A percentile compares a stretch with the other conserved stretches of the same genome.
These are phyloP conservation scores for Psittacara wagleri DNA, from an alignment of 2,113 vertebrate genomes.

Conservation along the genomic window DNA sequence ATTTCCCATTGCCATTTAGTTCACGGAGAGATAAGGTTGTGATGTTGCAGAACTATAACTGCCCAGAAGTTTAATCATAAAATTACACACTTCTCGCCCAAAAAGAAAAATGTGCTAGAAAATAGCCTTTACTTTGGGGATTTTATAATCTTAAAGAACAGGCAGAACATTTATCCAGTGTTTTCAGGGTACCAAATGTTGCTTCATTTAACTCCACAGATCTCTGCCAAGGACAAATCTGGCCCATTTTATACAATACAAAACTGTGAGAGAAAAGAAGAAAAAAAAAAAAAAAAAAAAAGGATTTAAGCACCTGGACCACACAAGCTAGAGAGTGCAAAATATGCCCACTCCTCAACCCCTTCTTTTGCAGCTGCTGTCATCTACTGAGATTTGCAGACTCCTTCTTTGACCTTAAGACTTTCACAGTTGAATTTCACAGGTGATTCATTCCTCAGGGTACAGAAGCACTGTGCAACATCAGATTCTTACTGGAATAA, in stretches of 20 bases:
- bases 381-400: neutral
- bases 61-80: slow-evolving; percentile 19
- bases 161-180: neutral
- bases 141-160: neutral
- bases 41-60: neutral
- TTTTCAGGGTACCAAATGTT: neutral
- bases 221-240: neutral
- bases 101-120: neutral
- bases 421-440: slow-evolving; percentile 26
- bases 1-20: neutral
- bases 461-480: neutral
- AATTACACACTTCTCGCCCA: neutral
- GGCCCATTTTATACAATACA: neutral
- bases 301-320: neutral
- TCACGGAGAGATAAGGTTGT: neutral
- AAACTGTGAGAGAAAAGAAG: neutral
- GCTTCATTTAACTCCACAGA: neutral
- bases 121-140: neutral
- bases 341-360: neutral
- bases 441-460: slow-evolving; percentile 29
- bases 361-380: neutral
- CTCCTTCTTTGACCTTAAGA: neutral
- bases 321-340: neutral
- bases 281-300: neutral
- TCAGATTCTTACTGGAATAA: neutral